These are phyloP conservation scores for Climacteris rufus DNA, from an alignment of 2,113 vertebrate species.

Conservation along the genomic window DNA sequence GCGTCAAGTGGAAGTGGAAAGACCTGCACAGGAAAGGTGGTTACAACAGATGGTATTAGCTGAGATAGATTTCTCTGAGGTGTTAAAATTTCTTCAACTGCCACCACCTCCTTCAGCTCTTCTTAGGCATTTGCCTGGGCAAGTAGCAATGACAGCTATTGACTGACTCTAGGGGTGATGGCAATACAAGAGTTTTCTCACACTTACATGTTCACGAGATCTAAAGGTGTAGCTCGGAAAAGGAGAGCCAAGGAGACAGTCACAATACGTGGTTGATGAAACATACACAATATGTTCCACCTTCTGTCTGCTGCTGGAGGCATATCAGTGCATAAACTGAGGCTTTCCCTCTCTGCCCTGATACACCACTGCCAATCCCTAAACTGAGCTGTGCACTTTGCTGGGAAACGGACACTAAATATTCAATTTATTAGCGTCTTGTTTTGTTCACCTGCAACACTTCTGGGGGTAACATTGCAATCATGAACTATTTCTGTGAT, in stretches of 20 bases:
- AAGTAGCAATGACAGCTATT: background rate
- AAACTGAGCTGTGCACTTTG: background rate
- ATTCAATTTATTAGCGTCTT: background rate
- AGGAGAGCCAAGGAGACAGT: background rate
- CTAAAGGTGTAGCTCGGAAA: background rate
- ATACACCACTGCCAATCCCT: background rate
- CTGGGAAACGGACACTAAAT: background rate
- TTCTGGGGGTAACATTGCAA: background rate
- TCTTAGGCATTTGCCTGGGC: background rate
- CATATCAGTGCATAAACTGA: background rate
- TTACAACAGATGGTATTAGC: background rate
- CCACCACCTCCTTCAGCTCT: background rate
- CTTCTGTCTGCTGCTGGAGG: background rate
- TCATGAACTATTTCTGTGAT: background rate
- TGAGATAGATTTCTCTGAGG: background rate
- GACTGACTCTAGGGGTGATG: background rate
- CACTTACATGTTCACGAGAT: accelerated
- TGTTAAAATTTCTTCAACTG: background rate
- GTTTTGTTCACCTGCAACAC: background rate
- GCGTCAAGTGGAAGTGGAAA: background rate
- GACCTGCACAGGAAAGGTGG: background rate
- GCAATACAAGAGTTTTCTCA: background rate
- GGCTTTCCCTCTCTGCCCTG: background rate
- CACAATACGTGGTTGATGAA: background rate
- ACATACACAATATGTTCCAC: background rate